Evolutionary conservation across 1,140 invertebrate species (phyloP).

Genomic region (Zeugodacus cucurbitae): DNA sequence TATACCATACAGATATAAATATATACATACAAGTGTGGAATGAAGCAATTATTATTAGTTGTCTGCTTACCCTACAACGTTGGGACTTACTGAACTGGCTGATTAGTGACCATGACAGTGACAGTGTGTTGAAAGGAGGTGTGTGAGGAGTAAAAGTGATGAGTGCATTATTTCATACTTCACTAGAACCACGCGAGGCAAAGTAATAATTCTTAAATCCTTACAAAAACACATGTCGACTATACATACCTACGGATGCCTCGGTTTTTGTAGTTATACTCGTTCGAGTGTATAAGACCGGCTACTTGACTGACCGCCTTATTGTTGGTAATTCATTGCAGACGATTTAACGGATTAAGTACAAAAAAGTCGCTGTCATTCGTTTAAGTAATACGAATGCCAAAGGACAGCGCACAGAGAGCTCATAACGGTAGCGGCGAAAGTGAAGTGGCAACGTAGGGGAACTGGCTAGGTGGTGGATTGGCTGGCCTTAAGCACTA

Average conservation of each 20-base stretch:
- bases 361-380: conserved; percentile 9
- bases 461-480: neutral
- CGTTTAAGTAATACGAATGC: neutral
- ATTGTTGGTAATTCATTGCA: conserved; percentile 34
- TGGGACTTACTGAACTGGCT: neutral
- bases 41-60: neutral
- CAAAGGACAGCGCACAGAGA: neutral
- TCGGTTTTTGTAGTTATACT: neutral
- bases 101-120: conserved; percentile 29
- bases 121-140: neutral
- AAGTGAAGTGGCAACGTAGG: neutral
- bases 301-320: neutral
- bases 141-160: neutral
- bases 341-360: conserved; percentile 36
- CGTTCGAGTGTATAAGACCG: no score
- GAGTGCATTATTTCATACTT: conserved; percentile 31
- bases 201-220: neutral
- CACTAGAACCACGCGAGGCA: neutral
- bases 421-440: neutral
- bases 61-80: neutral
- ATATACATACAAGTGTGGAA: neutral
- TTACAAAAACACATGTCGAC: neutral
- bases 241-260: neutral
- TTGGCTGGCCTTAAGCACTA: neutral
- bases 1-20: neutral